Evolutionary conservation across 92 coral and sea anemone species (phyloP), one percentile per base, ranked within the genome.

Genomic region (Zoanthus solanderi): DNA sequence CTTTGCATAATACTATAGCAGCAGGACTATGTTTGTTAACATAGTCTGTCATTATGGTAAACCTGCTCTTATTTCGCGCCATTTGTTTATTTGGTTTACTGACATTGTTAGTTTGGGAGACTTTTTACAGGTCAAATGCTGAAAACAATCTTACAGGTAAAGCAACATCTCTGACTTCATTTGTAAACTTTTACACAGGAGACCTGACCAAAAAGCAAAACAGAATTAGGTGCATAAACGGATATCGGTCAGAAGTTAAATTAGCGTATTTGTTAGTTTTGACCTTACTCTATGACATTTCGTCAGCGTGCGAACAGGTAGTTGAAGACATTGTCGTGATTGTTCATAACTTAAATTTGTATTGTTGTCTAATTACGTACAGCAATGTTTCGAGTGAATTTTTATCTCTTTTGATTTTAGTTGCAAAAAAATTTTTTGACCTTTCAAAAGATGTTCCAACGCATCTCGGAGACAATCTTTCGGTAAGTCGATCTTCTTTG

Each of bases 41-140:
- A 81, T 3, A 10, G 4, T n/a, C 61, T 63, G 75, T 81, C 28
- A 47, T 81, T 78, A 94, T 94, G 98, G 93, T 85, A 57, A 90
- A 83, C 69, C 63, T 94, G 82, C 86, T 94, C 31, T 85, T 94
- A 83, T 93, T 94, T 79, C 95, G 98, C 47, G 92, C 94, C 31
- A 78, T 90, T 23, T 94, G 95, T n/a, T 82, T 94, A 3, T 53
- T 88, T 50, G 60, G 88, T 32, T 89, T 94, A 72, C 71, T 94
- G 75, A 88, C 81, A 86, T 79, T 94, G 69, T 84, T 94, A 78
- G 78, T 94, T 56, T 91, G 98, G 93, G 95, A 94, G 79, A 84
- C 93, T 14, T 88, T 93, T n/a, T 83, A 88, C 78, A 89, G 90
- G 32, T 48, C 73, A 28, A 31, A 71, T 46, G 69, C 87, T 47